These are phyloP conservation scores for Anolis carolinensis DNA, from an alignment of 2,113 vertebrate genomes.

Conservation along the genomic window DNA sequence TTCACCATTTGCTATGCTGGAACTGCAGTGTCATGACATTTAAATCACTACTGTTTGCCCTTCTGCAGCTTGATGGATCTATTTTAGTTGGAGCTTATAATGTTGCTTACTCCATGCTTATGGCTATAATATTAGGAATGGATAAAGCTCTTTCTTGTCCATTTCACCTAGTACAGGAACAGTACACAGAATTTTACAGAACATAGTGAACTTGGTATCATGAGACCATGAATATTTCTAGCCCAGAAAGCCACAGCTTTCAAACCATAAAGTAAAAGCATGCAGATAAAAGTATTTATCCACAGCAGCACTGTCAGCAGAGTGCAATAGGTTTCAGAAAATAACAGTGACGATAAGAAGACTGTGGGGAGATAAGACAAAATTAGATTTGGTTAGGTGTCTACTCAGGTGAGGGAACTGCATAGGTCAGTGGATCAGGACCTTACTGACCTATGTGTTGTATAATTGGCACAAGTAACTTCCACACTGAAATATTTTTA, in stretches of 20 bases:
- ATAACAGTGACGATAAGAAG: background rate
- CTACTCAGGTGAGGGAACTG: background rate
- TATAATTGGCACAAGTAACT: background rate
- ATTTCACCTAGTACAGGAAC: no score
- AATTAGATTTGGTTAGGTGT: background rate
- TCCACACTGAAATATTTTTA: background rate
- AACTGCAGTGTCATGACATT: no score
- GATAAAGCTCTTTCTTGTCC: no score
- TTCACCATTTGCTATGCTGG: no score
- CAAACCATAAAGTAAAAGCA: background rate
- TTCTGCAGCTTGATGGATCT: no score
- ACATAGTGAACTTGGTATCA: background rate
- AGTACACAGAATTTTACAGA: background rate
- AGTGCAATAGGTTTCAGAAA: no score
- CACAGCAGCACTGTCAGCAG: no score
- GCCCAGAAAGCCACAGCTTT: background rate
- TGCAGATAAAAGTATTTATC: background rate
- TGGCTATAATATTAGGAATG: no score
- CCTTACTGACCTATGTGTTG: background rate
- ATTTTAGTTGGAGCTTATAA: no score
- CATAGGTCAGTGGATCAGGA: background rate
- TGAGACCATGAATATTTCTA: background rate
- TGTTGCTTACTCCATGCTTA: no score
- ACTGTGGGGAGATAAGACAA: background rate
- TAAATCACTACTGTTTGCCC: no score